Evolutionary conservation across 2,888 invertebrate genomes (phyloP).

Genomic region (Tineola bisselliella): DNA sequence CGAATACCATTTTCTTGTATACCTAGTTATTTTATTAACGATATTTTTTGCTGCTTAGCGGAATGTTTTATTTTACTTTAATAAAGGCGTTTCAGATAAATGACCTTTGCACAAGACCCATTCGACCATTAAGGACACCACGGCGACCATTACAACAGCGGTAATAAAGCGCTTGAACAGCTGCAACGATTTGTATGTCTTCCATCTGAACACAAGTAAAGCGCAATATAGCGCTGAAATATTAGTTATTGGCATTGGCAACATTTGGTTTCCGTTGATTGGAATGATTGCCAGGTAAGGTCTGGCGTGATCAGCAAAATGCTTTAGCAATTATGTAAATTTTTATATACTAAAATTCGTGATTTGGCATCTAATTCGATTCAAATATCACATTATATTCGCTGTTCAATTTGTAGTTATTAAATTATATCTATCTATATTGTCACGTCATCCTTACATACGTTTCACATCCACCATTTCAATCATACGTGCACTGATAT

Average conservation of each 20-base stretch:
- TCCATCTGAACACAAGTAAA: neutral
- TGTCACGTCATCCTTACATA: no score
- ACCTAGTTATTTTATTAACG: neutral
- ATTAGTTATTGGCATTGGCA: constrained; percentile 4
- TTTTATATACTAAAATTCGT: constrained; percentile 24
- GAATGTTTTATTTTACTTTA: constrained; percentile 21
- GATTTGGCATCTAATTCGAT: constrained; percentile 19
- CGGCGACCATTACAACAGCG: constrained; percentile 35
- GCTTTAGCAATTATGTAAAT: constrained; percentile 29
- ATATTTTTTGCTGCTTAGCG: constrained; percentile 10
- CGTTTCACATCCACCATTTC: no score
- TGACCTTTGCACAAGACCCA: constrained; percentile 49
- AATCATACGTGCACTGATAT: no score
- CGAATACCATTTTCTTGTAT: neutral
- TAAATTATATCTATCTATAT: no score
- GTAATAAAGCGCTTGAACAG: constrained; percentile 23
- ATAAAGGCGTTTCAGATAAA: constrained; percentile 38
- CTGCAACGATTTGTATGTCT: neutral
- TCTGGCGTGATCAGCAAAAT: constrained; percentile 25
- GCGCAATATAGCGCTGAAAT: neutral
- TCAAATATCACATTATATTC: neutral
- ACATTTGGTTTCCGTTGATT: constrained; percentile 21
- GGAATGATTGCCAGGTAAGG: constrained; percentile 23
- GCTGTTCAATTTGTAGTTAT: neutral
- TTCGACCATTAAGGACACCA: constrained; percentile 50